Evolutionary conservation across 1,140 invertebrate genomes (phyloP).

Genomic region (Aradophagus sp.): DNA sequence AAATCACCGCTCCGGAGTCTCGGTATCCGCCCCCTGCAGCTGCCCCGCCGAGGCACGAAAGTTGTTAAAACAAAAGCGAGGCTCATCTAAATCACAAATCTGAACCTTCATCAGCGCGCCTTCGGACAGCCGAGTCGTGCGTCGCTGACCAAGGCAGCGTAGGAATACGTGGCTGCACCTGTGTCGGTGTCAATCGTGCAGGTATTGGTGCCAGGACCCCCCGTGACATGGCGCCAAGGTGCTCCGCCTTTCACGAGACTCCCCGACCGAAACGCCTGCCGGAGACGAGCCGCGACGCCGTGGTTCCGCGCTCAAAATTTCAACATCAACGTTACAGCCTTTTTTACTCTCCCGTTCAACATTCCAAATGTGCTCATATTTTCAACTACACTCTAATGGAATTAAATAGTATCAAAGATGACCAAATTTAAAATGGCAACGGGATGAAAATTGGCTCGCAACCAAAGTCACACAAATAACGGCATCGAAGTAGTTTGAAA

Average conservation of each 20-base stretch:
- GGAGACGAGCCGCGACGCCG: slow-evolving; percentile 22
- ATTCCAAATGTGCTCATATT: slow-evolving; percentile 21
- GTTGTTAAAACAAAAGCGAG: slow-evolving; percentile 68
- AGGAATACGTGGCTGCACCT: slow-evolving; percentile 22
- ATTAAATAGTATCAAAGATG: too few species aligned
- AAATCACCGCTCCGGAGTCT: neutral
- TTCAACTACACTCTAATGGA: too few species aligned
- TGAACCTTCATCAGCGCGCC: slow-evolving; percentile 67
- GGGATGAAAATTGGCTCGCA: too few species aligned
- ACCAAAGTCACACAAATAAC: too few species aligned
- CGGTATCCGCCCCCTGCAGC: slow-evolving; percentile 52
- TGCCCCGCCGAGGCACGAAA: slow-evolving; percentile 58
- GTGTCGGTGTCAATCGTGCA: slow-evolving; percentile 47
- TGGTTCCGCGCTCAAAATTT: slow-evolving; percentile 45
- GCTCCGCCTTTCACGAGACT: slow-evolving; percentile 69
- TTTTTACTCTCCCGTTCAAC: slow-evolving; percentile 30
- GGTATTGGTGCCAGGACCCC: slow-evolving; percentile 70
- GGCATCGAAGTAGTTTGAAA: too few species aligned
- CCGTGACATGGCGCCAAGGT: slow-evolving; percentile 75
- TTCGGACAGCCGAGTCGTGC: slow-evolving; percentile 59
- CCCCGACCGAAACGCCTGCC: slow-evolving; percentile 50
- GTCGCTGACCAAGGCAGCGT: slow-evolving; percentile 59
- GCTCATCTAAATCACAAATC: slow-evolving; percentile 76
- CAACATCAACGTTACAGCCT: slow-evolving; percentile 27
- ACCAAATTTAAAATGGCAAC: too few species aligned